These are phyloP conservation scores for Calvadosia cruxmelitensis DNA, from an alignment of 30 jellyfish, hydroid and myxozoan genomes.

Conservation along the genomic window DNA sequence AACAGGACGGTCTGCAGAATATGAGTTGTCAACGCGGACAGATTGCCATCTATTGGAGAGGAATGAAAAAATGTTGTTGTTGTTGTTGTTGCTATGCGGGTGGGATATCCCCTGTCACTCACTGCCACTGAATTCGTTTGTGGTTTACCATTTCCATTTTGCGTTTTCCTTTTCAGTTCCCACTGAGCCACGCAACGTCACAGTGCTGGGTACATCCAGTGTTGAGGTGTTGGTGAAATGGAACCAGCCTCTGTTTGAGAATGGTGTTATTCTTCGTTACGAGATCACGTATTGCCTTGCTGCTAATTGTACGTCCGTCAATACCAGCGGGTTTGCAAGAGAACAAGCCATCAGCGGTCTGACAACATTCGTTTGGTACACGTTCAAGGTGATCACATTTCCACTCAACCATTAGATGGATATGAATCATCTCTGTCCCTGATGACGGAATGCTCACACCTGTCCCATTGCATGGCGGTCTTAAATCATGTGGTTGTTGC, in stretches of 20 bases:
- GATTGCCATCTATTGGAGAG: constrained; percentile 9
- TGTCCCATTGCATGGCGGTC: not conserved
- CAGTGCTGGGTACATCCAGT: constrained; percentile 11
- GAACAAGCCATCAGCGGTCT: constrained; percentile 1
- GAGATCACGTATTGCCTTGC: constrained; percentile 8
- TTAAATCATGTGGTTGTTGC: no score
- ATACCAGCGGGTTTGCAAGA: constrained; percentile 6
- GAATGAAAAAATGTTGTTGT: constrained; percentile 4
- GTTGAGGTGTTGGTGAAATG: constrained; percentile 20
- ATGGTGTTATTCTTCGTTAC: constrained; percentile 32
- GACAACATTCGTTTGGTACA: constrained; percentile 19
- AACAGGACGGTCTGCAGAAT: no score
- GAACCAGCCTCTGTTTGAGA: constrained; percentile 26
- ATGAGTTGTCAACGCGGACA: no score
- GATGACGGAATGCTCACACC: not conserved
- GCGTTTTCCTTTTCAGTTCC: constrained; percentile 24
- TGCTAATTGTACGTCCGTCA: constrained; percentile 3
- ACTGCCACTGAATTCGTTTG: no score
- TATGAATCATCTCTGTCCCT: no score
- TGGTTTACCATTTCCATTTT: not conserved
- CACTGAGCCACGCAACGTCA: constrained; percentile 13
- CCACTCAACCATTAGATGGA: no score
- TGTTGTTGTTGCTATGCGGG: constrained; percentile 38
- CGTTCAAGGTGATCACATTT: constrained; percentile 51
- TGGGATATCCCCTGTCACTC: no score